A percentile compares a stretch with the other conserved stretches of the same genome.
Conservation (phyloP, 2,888 invertebrate genomes). For the Tetranychus piercei region DNA sequence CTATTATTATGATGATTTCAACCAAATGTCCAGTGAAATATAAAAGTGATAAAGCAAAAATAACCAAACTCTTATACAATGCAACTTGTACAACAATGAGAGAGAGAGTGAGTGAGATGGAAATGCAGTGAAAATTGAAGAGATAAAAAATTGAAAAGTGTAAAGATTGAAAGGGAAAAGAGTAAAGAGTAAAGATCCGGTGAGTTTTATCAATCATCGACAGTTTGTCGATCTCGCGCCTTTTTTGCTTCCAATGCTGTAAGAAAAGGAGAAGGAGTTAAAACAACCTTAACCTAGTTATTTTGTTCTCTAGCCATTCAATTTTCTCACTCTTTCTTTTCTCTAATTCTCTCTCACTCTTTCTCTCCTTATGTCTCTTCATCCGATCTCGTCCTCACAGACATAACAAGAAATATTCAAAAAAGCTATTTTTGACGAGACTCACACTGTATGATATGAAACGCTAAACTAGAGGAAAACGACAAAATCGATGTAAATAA, state of each 20-base stretch:
- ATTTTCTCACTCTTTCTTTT: background rate
- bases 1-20: too few species aligned
- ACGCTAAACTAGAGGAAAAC: background rate
- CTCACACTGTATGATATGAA: background rate
- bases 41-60: too few species aligned
- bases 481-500: background rate
- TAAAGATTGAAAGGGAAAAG: background rate
- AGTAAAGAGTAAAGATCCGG: background rate
- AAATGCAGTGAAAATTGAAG: background rate
- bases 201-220: background rate
- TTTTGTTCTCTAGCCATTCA: background rate
- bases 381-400: background rate
- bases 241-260: background rate
- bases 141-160: background rate
- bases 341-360: background rate
- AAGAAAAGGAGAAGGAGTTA: background rate
- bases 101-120: background rate
- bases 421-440: background rate
- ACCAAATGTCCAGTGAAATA: too few species aligned
- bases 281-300: background rate
- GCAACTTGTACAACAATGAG: background rate
- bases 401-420: background rate
- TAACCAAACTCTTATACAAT: too few species aligned
- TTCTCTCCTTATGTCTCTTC: background rate
- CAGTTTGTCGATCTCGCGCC: background rate